A percentile compares a stretch with the other conserved stretches of the same genome.
Evolutionary conservation across 2,888 invertebrate species (phyloP).

Genomic region (Matsumyia berberina): DNA sequence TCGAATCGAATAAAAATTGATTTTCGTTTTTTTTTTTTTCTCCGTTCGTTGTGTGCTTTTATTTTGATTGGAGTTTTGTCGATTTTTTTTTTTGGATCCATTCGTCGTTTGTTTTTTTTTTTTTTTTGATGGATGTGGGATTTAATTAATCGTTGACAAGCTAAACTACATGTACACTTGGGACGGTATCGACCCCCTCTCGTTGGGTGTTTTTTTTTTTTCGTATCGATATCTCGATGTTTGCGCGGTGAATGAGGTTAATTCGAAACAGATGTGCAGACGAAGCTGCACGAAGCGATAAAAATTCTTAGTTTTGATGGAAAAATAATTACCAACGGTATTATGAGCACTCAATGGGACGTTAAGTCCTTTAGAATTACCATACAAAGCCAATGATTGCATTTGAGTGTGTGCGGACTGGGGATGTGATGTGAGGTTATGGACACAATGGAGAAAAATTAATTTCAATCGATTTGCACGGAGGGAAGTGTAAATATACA

Average conservation of each 20-base stretch:
- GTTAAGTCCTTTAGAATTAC: conserved; percentile 42
- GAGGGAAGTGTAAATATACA: too few relatives aligned
- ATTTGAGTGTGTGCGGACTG: neutral
- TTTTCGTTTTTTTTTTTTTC: conserved; percentile 34
- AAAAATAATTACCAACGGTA: conserved; percentile 67
- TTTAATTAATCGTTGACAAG: conserved; percentile 71
- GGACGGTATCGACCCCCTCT: neutral
- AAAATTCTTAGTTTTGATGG: conserved; percentile 62
- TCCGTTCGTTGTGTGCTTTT: conserved; percentile 18
- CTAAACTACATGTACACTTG: conserved; percentile 19
- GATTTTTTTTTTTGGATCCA: neutral
- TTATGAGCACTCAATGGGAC: conserved; percentile 59
- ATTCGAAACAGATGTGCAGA: conserved; percentile 71
- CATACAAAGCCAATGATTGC: conserved; percentile 3
- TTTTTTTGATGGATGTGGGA: conserved; percentile 62
- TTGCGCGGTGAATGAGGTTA: conserved; percentile 61
- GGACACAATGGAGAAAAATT: neutral
- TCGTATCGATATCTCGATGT: conserved; percentile 36
- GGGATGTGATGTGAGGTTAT: neutral
- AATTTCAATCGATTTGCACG: conserved; percentile 7
- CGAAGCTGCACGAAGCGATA: conserved; percentile 52
- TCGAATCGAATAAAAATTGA: conserved; percentile 53
- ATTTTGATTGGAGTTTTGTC: conserved; percentile 50
- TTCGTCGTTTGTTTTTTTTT: conserved; percentile 8
- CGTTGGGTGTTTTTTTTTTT: neutral